A percentile compares a stretch with the other conserved stretches of the same genome.
Evolutionary conservation across 2,888 invertebrate genomes (phyloP).

Genomic region (Pteria penguin): DNA sequence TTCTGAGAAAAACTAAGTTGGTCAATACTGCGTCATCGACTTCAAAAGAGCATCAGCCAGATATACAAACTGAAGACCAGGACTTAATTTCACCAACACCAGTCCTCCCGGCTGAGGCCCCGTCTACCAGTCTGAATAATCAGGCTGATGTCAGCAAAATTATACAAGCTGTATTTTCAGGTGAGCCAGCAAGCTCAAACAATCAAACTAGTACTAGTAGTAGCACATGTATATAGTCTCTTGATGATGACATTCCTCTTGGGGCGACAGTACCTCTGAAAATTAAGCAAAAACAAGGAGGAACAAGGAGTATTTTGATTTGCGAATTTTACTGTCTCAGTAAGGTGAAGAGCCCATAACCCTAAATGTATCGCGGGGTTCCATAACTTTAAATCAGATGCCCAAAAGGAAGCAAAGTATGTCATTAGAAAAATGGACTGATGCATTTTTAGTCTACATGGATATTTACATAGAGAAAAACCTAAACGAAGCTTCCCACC

Average conservation of each 20-base stretch:
- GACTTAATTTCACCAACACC: too few relatives aligned
- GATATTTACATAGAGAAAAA: not conserved
- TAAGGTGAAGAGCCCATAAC: not conserved
- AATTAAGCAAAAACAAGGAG: constrained; percentile 6
- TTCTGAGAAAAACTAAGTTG: too few relatives aligned
- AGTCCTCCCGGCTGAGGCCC: too few relatives aligned
- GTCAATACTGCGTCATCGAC: too few relatives aligned
- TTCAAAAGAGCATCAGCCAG: too few relatives aligned
- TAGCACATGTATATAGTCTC: too few relatives aligned
- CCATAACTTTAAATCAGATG: not conserved
- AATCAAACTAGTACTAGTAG: too few relatives aligned
- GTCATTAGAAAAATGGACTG: not conserved
- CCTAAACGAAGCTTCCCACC: not conserved
- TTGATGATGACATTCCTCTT: constrained; percentile 3
- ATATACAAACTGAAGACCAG: too few relatives aligned
- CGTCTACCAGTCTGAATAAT: too few relatives aligned
- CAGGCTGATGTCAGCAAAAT: too few relatives aligned
- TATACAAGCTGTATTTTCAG: too few relatives aligned
- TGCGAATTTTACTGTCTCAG: not conserved
- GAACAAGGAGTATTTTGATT: not conserved
- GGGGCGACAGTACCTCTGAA: constrained; percentile 4
- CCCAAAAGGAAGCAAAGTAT: not conserved
- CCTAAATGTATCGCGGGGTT: not conserved
- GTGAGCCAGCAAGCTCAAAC: constrained; percentile 5
- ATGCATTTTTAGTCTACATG: not conserved